Conservation (phyloP, 2,888 invertebrate genomes). For the Gryllus longicercus region DNA sequence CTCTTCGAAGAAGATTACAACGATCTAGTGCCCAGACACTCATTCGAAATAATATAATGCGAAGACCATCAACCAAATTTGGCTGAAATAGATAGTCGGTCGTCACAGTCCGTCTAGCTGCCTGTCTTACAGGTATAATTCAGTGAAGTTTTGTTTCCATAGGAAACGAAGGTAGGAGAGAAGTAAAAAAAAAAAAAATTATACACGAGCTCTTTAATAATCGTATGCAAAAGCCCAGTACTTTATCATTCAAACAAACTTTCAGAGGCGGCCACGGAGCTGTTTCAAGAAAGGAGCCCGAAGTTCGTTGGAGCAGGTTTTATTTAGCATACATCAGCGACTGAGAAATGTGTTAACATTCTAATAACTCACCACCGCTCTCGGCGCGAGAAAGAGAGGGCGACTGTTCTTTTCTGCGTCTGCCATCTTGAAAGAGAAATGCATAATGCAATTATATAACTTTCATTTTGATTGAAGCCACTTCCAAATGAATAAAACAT, state of each 20-base stretch:
- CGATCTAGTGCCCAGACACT: not conserved
- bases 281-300: not conserved
- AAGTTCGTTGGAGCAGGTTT: not conserved
- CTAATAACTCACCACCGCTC: not conserved
- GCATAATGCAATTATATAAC: slow-evolving; percentile 17
- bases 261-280: not conserved
- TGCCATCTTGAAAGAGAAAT: slow-evolving; percentile 17
- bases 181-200: not conserved
- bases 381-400: not conserved
- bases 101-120: not conserved
- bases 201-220: not conserved
- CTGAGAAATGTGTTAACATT: slow-evolving; percentile 10
- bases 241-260: slow-evolving; percentile 11
- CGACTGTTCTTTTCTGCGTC: not conserved
- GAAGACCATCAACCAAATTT: no score
- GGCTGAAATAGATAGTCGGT: not conserved
- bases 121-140: not conserved
- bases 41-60: not conserved
- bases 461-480: slow-evolving; percentile 10
- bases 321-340: not conserved
- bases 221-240: not conserved
- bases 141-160: not conserved
- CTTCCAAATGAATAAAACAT: slow-evolving; percentile 10
- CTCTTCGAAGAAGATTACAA: not conserved
- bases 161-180: no score